A percentile compares a stretch with the other conserved stretches of the same genome.
These are phyloP conservation scores for Centropus bengalensis DNA, from an alignment of 2,113 vertebrate species.

Conservation along the genomic window DNA sequence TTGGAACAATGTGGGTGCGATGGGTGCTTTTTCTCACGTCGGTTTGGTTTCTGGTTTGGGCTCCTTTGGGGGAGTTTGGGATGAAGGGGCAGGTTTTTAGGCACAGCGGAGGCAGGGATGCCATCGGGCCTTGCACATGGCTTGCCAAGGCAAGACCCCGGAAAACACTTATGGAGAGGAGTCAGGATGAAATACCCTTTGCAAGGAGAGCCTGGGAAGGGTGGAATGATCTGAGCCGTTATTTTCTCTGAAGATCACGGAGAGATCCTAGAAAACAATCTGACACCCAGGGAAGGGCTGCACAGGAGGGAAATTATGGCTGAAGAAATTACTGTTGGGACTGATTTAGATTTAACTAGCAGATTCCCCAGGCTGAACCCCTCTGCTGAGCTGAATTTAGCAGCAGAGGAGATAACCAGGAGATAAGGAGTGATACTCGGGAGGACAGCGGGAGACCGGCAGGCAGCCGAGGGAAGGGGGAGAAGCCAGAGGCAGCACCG, in stretches of 20 bases:
- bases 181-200: neutral
- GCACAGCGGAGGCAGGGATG: neutral
- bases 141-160: neutral
- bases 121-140: rapidly evolving
- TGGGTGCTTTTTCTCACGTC: rapidly evolving
- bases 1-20: rapidly evolving
- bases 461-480: neutral
- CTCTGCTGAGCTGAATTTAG: slow-evolving; percentile 40
- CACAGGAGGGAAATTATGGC: neutral
- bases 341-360: neutral
- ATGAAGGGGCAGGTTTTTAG: rapidly evolving
- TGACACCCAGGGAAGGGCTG: neutral
- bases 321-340: neutral
- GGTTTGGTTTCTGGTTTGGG: neutral
- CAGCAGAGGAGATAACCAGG: slow-evolving; percentile 35
- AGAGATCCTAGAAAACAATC: neutral
- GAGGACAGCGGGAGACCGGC: slow-evolving; percentile 15
- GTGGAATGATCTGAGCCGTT: rapidly evolving
- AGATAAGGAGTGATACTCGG: slow-evolving; percentile 58
- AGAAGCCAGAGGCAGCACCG: neutral
- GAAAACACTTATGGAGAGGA: neutral
- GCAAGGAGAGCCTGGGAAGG: neutral
- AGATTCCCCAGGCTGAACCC: slow-evolving; percentile 51
- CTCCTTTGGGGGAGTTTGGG: too few species aligned
- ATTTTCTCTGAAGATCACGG: neutral